Evolutionary conservation across 2,113 vertebrate species (phyloP).

Genomic region (Onychostoma macrolepis): DNA sequence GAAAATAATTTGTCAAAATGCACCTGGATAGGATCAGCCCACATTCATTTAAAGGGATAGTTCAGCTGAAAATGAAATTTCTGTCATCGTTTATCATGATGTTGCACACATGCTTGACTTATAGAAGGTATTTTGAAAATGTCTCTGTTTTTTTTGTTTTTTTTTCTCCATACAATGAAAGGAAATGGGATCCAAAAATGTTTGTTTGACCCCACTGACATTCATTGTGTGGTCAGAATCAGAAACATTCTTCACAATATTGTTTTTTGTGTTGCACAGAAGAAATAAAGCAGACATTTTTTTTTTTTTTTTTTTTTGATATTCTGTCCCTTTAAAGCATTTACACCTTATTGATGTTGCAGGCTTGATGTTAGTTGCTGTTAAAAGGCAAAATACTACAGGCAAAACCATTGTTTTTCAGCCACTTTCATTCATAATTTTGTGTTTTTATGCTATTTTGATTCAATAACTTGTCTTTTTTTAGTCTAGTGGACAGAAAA

Average conservation of each 20-base stretch:
- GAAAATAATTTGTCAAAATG: background rate
- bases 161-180: no score
- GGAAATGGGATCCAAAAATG: background rate
- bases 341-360: no score
- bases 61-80: background rate
- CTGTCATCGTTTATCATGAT: background rate
- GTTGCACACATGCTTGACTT: background rate
- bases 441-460: background rate
- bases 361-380: no score
- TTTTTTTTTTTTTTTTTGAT: no score
- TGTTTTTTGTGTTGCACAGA: no score
- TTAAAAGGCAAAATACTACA: no score
- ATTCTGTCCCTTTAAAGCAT: no score
- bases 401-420: background rate
- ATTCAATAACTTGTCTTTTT: background rate
- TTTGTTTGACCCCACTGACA: background rate
- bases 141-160: no score
- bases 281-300: no score
- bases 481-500: background rate
- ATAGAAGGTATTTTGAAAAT: background rate
- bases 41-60: background rate
- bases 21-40: background rate
- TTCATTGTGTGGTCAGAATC: background rate
- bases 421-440: background rate
- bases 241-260: no score